Evolutionary conservation across 1,140 invertebrate species (phyloP), one percentile per base, ranked within the genome.

Genomic region (Atta colombica): DNA sequence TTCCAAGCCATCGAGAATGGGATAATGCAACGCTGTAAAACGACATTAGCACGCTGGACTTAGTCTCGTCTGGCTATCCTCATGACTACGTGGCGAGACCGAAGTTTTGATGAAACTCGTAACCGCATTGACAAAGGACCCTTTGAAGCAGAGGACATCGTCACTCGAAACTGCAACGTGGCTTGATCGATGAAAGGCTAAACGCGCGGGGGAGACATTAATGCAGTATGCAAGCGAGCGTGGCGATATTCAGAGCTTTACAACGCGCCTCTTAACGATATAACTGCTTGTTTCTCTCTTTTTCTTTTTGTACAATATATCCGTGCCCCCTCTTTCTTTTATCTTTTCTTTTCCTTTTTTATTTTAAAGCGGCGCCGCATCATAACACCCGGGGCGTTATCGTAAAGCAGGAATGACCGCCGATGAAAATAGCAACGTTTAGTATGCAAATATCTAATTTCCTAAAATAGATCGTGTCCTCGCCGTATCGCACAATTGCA

Each of bases 81-180:
- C 58, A 49, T 51, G n/a, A 3, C 60, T 25, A 39, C 49, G 75
- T 49, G 39, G 1, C 21, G 69, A 21, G 28, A 12, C 39, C 12
- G 5, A 90, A 90, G 77, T 89, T 90, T 85, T 31, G 85, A 86
- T 72, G 88, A 72, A 89, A 89, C 78, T 89, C 65, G 69, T 85
- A 90, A 85, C 88, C 53, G 71, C 85, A 81, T 75, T 85, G 53
- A 63, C 72, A 58, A 58, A 74, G 45, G 25, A 58, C 53, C 87
- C 86, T 87, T 89, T 77, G 84, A 66, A 77, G 72, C 49, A 28
- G 21, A 28, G 63, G 31, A 75, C 45, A 53, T 35, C 49, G 78
- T 49, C 28, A 35, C 78, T 39, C 53, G 45, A 28, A 78, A 75
- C 60, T 49, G 65, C 51, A 68, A 39, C 21, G 63, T 21, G 51